Evolutionary conservation across 2,797 vertebrate species (phyloP), one percentile per base, ranked within the genome.

Genomic region (Triplophysa bombifrons): DNA sequence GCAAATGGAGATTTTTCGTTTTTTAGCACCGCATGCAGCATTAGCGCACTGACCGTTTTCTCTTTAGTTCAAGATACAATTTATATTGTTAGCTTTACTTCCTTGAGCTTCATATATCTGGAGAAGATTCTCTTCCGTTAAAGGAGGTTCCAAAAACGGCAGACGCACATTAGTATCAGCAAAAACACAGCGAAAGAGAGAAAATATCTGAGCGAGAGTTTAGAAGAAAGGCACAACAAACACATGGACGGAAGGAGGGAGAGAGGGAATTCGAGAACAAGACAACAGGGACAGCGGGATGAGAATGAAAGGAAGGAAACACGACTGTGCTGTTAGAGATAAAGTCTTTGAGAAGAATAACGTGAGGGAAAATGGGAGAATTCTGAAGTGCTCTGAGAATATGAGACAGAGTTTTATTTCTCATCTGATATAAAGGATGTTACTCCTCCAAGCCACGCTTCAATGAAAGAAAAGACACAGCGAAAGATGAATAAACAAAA

Each of bases 401-500:
- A 72, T 70, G 56, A 80, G 74, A 80, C 70, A 66, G 30, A 0
- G 55, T 46, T 75, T 61, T 70, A 61, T 79, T 80, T 68, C 78
- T 72, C 66, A 63, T 83, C 78, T 69, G 74, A 80, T 80, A 80
- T 68, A 61, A 77, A 69, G 51, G 60, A 80, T 73, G 78, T 63
- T 53, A 41, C 73, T 78, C 73, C 78, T 80, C 63, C 70, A 66
- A 80, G 64, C 74, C 82, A 48, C 0, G 56, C 69, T 79, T 67
- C 74, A 77, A 22, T 76, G 74, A 65, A 69, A 53, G 65, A 82
- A 72, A 82, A 83, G 76, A 74, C 65, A 66, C 77, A 9, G 76
- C 63, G 20, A 78, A 77, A 80, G 70, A 80, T 72, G 63, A 80
- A 80, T 85, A 85, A 85, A 85, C 80, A 82, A 83, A 85, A 77